phyloP scores from a whole-genome alignment of 2,797 vertebrate species.

The Xerus rutilus region DNA sequence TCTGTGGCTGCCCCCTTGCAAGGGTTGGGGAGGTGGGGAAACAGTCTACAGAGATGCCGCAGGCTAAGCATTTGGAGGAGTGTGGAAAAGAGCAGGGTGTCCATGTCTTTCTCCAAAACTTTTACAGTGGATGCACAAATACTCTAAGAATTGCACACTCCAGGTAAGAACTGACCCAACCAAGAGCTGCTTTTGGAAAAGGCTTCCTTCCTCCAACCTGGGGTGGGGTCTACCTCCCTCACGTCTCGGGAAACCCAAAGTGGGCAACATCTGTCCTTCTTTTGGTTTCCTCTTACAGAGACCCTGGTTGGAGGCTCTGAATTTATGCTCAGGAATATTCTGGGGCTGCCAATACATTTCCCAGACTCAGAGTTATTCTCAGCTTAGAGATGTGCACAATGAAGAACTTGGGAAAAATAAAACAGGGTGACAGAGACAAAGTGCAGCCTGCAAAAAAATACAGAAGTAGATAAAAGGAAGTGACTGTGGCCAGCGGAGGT shows the following conservation, averaged over 20 bases:
- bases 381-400: constrained; percentile 78
- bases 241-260: background rate
- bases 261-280: background rate
- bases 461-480: constrained; percentile 29
- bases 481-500: background rate
- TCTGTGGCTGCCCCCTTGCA: background rate
- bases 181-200: background rate
- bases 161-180: background rate
- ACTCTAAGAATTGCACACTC: background rate
- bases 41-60: background rate
- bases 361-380: constrained; percentile 27
- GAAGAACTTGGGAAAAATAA: constrained; percentile 79
- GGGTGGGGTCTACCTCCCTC: no score
- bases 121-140: background rate
- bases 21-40: no score
- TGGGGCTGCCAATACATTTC: constrained; percentile 58
- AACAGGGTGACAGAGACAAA: constrained; percentile 78
- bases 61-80: background rate
- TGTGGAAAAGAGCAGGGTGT: background rate
- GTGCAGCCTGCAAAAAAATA: constrained; percentile 61
- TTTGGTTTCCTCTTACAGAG: background rate
- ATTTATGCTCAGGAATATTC: constrained; percentile 71
- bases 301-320: background rate
- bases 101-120: no score
- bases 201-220: background rate